Conservation (phyloP, 2,888 invertebrate species). For the Tridacna gigas region DNA sequence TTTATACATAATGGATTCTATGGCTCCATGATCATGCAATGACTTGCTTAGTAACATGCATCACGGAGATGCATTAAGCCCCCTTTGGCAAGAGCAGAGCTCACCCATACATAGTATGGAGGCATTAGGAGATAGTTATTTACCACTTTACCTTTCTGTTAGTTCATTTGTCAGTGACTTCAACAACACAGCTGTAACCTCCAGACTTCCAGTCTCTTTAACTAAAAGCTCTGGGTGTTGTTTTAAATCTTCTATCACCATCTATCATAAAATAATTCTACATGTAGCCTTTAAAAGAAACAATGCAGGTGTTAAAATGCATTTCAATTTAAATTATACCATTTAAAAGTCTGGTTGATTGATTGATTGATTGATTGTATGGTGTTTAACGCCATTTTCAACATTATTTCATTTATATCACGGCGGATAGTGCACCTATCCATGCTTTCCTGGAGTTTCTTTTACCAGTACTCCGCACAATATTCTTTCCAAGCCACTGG, state of each 20-base stretch:
- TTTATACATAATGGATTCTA: too few relatives aligned
- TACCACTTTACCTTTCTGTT: constrained; percentile 57
- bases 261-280: constrained; percentile 37
- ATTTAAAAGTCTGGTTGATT: not conserved
- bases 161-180: constrained; percentile 65
- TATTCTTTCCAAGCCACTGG: too few relatives aligned
- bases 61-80: too few relatives aligned
- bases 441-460: too few relatives aligned
- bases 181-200: constrained; percentile 65
- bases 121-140: not conserved
- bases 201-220: constrained; percentile 60
- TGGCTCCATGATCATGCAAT: too few relatives aligned
- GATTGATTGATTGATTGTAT: not conserved
- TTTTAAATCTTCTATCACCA: constrained; percentile 66
- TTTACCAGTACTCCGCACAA: too few relatives aligned
- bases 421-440: too few relatives aligned
- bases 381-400: not conserved
- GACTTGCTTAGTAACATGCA: too few relatives aligned
- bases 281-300: too few relatives aligned
- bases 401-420: not conserved
- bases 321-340: not conserved
- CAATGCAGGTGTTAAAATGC: too few relatives aligned
- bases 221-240: constrained; percentile 65
- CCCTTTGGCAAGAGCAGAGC: too few relatives aligned
- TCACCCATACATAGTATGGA: too few relatives aligned